Evolutionary conservation across 2,113 vertebrate species (phyloP), one percentile per base, ranked within the genome.

Genomic region (Muscicapa adusta): DNA sequence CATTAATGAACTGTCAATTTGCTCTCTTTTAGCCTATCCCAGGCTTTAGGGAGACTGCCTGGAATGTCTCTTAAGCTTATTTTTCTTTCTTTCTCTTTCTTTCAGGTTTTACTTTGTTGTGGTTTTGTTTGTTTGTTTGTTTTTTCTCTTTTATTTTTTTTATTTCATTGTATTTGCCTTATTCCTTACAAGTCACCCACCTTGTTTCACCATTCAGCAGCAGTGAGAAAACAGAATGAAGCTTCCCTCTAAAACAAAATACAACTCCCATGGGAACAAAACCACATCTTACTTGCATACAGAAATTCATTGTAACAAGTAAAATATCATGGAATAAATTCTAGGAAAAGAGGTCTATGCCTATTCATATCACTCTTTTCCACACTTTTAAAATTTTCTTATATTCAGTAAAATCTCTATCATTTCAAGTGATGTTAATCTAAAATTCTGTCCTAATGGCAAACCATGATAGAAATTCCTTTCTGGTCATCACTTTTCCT

Each of bases 1-100:
- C 61, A n/a, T 81, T 88, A 82, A 28, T 73, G 79, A 96, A 50
- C 40, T 85, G 33, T 62, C 79, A 75, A 15, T 47, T 40, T 83
- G 50, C 24, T 88, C 18, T 72, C 34, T 75, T 75, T 58, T 36
- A 92, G 42, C 9, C 45, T 56, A 3, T 36, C 42, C 26, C 56
- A 51, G 33, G 28, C 28, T 71, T 93, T 83, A 34, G 80, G 36
- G 45, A 80, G 33, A 45, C 28, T 76, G 61, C 42, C 40, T 85
- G 70, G 47, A 26, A 50, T 50, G 14, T 28, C 42, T 42, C 18
- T 56, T 67, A 3, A n/a, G n/a, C n/a, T n/a, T n/a, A n/a, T n/a
- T n/a, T n/a, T n/a, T n/a, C n/a, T n/a, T n/a, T n/a, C n/a, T 40
- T 57, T 51, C 43, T 50, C 9, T 34, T 42, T 45, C 25, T 60